Conservation (phyloP, 2,113 vertebrate genomes). For the Emydocephalus ijimae region DNA sequence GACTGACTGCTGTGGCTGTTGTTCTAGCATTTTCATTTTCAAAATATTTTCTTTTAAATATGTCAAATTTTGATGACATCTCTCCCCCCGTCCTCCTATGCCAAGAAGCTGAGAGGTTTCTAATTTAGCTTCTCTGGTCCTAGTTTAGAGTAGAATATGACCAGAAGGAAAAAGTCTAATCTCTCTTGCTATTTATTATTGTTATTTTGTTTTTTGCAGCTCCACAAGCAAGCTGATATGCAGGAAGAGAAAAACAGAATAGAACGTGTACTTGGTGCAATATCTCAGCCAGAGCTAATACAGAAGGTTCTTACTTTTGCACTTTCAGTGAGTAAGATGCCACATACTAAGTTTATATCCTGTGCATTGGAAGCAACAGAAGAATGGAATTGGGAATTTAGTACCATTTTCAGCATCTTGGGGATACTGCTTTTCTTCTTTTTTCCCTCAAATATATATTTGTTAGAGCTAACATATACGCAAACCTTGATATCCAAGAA, state of each 20-base stretch:
- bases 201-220: constrained; percentile 67
- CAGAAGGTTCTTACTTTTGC: constrained; percentile 96
- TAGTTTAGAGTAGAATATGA: not conserved
- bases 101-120: not conserved
- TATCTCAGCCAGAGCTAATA: constrained; percentile 90
- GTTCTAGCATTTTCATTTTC: not conserved
- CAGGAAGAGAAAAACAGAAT: constrained; percentile 98
- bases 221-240: constrained; percentile 98
- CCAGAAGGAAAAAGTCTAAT: constrained; percentile 26
- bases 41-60: not conserved
- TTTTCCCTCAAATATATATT: not conserved
- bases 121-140: not conserved
- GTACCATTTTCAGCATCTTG: not conserved
- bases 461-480: not conserved
- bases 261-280: constrained; percentile 92
- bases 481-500: not conserved
- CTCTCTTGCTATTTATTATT: accelerated
- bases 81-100: accelerated
- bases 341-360: not conserved
- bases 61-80: not conserved
- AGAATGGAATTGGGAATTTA: not conserved
- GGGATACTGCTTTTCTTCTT: not conserved
- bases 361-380: not conserved
- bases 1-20: not conserved
- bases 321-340: constrained; percentile 81